Evolutionary conservation across 2,113 vertebrate species (phyloP).

Genomic region (Chlamydotis undulata): DNA sequence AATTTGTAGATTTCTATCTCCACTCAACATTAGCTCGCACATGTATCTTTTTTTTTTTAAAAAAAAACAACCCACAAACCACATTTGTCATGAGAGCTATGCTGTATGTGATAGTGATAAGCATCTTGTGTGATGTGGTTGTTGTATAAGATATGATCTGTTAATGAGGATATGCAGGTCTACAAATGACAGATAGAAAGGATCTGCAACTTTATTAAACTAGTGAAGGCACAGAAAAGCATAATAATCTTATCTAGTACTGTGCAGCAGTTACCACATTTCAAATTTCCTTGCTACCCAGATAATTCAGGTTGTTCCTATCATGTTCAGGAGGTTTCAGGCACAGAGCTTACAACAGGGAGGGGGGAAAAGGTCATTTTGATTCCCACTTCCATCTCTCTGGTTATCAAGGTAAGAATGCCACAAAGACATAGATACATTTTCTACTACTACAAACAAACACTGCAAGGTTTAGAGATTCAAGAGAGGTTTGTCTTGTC

Average conservation of each 20-base stretch:
- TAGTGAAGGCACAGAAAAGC: neutral
- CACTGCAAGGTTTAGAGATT: neutral
- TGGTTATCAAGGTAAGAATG: neutral
- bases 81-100: neutral
- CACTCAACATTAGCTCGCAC: neutral
- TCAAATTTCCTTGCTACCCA: neutral
- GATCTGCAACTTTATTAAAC: neutral
- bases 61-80: neutral
- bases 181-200: neutral
- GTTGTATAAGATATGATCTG: neutral
- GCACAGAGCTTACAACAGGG: neutral
- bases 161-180: neutral
- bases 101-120: neutral
- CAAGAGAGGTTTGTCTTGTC: neutral
- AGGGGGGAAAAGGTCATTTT: fast-evolving
- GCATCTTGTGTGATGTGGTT: neutral
- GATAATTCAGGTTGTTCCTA: neutral
- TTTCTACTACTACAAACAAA: neutral
- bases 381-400: neutral
- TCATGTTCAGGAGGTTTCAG: neutral
- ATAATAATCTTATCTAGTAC: neutral
- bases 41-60: neutral
- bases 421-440: neutral
- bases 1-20: neutral
- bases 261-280: neutral